Base-by-base conservation (phyloP, 2,888 invertebrate species). In the Drosophila eohydei region DNA sequence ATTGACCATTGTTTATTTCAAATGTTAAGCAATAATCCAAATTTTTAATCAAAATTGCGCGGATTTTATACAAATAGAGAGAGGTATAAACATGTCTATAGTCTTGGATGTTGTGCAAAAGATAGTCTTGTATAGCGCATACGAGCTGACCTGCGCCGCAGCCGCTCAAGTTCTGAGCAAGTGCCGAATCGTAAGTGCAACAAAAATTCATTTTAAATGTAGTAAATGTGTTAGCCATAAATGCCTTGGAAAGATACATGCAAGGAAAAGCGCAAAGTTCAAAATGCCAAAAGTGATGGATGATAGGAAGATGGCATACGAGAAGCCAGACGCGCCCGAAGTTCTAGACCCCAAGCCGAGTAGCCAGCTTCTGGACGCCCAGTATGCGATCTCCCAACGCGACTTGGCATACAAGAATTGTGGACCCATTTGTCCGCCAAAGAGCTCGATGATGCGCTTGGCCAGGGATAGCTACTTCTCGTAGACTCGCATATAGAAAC, bases 391-490 rank as follows among this genome's bases (percentile, higher is more conserved):
- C 9, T 57, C 56, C 28, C 65, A 74, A 4, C 50, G 61, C 0
- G 72, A 80, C 11, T 3, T 51, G 5, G 41, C 61, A 0, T 55
- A 50, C 2, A 46, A 6, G 4, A 71, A 63, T 34, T 32, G 38
- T 52, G 83, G 82, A 32, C 89, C 83, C 0, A 92, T 92, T 26
- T 74, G 69, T 38, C 91, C 91, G 3, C 91, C 92, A 0, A 78
- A 78, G 40, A 85, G 70, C 38, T 92, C 92, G 3, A 85, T 88
- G 67, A 91, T 90, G 89, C 89, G 90, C 2, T 38, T 91, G 34
- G 74, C 80, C n/a, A 83, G 92, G 3, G 88, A 92, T 68, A 92
- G 92, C 65, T 92, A 92, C 66, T 92, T 92, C 62, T 92, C 92
- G 0, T 92, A 77, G 71, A 41, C 2, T 2, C 52, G 36, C 52